A percentile compares a stretch with the other conserved stretches of the same genome.
These are phyloP conservation scores for Acyrthosiphon pisum DNA, from an alignment of 1,140 invertebrate species.

Conservation along the genomic window DNA sequence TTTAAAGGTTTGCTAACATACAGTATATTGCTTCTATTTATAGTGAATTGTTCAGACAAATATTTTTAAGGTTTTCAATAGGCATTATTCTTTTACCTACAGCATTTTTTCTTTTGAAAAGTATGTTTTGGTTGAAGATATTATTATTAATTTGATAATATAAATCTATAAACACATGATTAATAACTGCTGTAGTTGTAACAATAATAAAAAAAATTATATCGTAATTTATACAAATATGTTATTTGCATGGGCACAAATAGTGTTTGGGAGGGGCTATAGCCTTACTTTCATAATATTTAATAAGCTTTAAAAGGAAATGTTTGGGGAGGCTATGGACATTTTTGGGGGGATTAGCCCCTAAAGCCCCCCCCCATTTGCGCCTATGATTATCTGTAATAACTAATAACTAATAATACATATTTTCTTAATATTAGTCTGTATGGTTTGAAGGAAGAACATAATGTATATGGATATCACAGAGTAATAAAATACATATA, in stretches of 20 bases:
- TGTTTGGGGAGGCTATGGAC: too few species aligned
- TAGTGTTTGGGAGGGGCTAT: too few species aligned
- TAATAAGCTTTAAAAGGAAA: too few species aligned
- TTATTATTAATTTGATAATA: not conserved
- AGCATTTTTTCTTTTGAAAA: not conserved
- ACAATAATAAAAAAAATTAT: not conserved
- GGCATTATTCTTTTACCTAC: not conserved
- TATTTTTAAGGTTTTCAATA: not conserved
- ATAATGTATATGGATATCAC: not conserved
- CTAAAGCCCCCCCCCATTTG: too few species aligned
- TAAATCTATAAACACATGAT: not conserved
- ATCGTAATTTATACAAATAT: too few species aligned
- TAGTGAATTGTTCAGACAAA: not conserved
- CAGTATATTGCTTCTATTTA: not conserved
- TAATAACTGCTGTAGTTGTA: not conserved
- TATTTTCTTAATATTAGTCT: not conserved
- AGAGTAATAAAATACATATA: not conserved
- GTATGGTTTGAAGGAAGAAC: not conserved
- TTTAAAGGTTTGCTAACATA: not conserved
- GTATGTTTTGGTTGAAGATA: not conserved
- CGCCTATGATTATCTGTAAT: too few species aligned
- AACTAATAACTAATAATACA: not conserved
- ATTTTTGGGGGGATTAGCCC: too few species aligned
- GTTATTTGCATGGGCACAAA: too few species aligned
- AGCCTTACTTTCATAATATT: too few species aligned